Evolutionary conservation across 1,140 invertebrate species (phyloP), one percentile per base, ranked within the genome.

Genomic region (Atopsyche davidsoni): DNA sequence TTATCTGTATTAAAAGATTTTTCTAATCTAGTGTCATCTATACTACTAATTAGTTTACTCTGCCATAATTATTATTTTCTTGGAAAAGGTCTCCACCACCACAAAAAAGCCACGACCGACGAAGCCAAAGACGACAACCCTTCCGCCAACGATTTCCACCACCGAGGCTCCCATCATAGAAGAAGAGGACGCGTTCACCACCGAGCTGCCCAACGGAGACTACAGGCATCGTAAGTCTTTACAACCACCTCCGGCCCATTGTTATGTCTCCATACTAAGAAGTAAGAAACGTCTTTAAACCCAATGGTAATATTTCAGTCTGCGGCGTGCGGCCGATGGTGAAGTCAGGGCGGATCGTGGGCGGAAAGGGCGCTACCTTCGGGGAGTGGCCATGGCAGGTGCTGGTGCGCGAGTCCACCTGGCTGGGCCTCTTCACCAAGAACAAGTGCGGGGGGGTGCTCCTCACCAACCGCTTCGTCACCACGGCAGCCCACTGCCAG

Each of bases 351-450:
- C 76, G 90, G 57, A 93, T 96, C 51, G 92, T 96, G 6, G 92
- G 92, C 43, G 92, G 92, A 10, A 90, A 89, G 67, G 83, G 83
- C 46, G 81, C 89, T 3, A 77, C 75, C 1, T 92, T 92, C 59
- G 92, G 90, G 4, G 84, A 89, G 66, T 95, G 87, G 82, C 92
- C 92, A 0, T 96, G 92, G 92, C 91, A 95, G 65, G 91, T 92
- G 2, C 70, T 96, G 14, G 87, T 96, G 0, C 79, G 89, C 43
- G 92, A 96, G 68, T 86, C 89, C 4, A 92, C 90, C 0, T 95
- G 90, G 90, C 71, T 95, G 28, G 92, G 92, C 2, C 77, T 95
- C 1, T 93, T 94, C 65, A 92, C 90, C n/a, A 95, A 96, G 67
- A 94, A 95, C 65, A 96, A 96, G 69, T 96, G 92, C 64, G 92